Evolutionary conservation across 2,888 invertebrate genomes (phyloP).

Genomic region (Nysson spinosus): DNA sequence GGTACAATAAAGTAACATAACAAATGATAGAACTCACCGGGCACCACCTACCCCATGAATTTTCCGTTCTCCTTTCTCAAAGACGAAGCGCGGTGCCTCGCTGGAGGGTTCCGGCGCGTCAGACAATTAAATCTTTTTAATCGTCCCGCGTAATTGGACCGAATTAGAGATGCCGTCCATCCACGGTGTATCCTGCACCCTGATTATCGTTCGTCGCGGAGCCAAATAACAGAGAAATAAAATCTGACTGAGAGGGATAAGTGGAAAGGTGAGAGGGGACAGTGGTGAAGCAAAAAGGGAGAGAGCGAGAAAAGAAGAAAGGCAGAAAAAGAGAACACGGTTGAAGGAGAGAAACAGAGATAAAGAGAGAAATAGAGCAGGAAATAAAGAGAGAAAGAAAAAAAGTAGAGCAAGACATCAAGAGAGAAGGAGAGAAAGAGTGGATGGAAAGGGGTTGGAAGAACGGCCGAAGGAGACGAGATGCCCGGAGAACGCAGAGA

Average conservation of each 20-base stretch:
- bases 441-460: conserved; percentile 5
- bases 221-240: conserved; percentile 57
- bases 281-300: too few relatives aligned
- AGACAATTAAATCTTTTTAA: conserved; percentile 75
- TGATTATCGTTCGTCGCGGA: conserved; percentile 58
- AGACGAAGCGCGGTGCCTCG: conserved; percentile 2
- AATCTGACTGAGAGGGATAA: conserved; percentile 37
- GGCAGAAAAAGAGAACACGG: too few relatives aligned
- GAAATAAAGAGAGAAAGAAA: conserved; percentile 7
- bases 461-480: conserved; percentile 9
- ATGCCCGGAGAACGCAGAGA: conserved; percentile 49
- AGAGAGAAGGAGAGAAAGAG: too few relatives aligned
- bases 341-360: too few relatives aligned
- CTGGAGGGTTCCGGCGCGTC: conserved; percentile 47
- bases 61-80: conserved; percentile 16
- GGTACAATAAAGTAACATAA: background rate
- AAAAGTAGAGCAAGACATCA: background rate
- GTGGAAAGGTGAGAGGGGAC: too few relatives aligned
- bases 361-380: conserved; percentile 17
- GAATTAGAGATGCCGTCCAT: conserved; percentile 71
- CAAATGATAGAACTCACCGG: background rate
- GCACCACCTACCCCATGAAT: background rate
- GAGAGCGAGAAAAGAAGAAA: too few relatives aligned
- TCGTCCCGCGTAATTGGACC: conserved; percentile 71
- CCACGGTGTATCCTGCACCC: conserved; percentile 31